Percentiles rank a stretch among this genome's conserved stretches.
phyloP scores from a whole-genome alignment of 2,888 invertebrate species.

The Drosophila kambysellisi region DNA sequence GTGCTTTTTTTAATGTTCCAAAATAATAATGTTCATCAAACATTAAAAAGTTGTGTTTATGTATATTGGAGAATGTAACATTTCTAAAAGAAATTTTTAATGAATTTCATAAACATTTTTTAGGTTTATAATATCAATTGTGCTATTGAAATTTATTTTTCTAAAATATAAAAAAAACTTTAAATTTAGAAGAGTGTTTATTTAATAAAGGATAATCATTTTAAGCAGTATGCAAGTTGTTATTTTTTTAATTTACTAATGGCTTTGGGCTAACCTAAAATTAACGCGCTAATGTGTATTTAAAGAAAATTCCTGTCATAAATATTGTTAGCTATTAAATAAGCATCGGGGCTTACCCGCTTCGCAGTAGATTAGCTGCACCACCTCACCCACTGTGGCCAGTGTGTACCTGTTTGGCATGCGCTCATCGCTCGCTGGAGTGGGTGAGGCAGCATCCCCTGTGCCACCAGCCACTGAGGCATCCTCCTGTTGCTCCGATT shows the following conservation, averaged over 20 bases:
- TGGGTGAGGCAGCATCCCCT: constrained; percentile 31
- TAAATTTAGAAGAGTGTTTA: too few species aligned
- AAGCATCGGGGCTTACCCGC: constrained; percentile 86
- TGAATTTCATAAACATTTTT: too few species aligned
- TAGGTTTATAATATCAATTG: too few species aligned
- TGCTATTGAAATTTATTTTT: too few species aligned
- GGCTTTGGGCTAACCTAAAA: too few species aligned
- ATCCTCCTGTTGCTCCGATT: constrained; percentile 38
- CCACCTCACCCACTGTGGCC: constrained; percentile 90
- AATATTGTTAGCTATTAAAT: neutral
- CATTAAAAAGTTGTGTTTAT: too few species aligned
- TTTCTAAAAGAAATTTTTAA: too few species aligned
- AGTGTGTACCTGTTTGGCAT: constrained; percentile 86
- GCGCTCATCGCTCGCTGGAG: constrained; percentile 64
- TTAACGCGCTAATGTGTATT: neutral
- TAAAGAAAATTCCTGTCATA: neutral
- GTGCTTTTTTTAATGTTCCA: too few species aligned
- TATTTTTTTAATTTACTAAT: neutral
- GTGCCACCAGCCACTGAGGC: constrained; percentile 16
- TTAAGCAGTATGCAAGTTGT: neutral
- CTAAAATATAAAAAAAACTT: neutral
- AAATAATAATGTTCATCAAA: too few species aligned
- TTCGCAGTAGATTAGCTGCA: constrained; percentile 88
- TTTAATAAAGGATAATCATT: neutral
- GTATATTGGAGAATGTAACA: too few species aligned